Evolutionary conservation across 2,113 vertebrate genomes (phyloP).

Genomic region (Centrocercus urophasianus): DNA sequence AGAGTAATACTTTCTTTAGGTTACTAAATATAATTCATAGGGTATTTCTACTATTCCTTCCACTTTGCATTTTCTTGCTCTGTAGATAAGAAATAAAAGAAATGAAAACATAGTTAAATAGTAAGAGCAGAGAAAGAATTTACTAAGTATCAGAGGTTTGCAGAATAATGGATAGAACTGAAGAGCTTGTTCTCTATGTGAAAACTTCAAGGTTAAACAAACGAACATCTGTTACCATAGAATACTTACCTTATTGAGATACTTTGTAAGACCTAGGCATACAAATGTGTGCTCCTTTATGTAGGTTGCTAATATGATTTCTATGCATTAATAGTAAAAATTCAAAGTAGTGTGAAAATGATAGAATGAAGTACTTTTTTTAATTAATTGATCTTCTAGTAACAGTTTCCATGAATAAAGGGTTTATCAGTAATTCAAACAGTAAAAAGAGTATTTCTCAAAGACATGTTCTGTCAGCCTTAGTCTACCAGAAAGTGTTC

Average conservation of each 20-base stretch:
- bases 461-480: background rate
- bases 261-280: background rate
- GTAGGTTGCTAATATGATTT: background rate
- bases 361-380: background rate
- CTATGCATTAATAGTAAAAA: background rate
- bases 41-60: background rate
- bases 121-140: background rate
- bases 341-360: background rate
- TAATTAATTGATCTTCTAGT: background rate
- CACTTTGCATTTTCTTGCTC: background rate
- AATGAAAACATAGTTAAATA: background rate
- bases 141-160: background rate
- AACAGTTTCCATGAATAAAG: background rate
- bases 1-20: background rate
- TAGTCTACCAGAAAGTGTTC: background rate
- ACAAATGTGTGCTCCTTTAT: background rate
- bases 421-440: background rate
- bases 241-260: background rate
- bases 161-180: background rate
- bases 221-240: background rate
- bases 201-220: conserved; percentile 1
- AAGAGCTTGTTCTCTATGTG: background rate
- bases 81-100: background rate
- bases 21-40: background rate
- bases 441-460: background rate